These are phyloP conservation scores for Phalera bucephala DNA, from an alignment of 2,888 invertebrate species.

Conservation along the genomic window DNA sequence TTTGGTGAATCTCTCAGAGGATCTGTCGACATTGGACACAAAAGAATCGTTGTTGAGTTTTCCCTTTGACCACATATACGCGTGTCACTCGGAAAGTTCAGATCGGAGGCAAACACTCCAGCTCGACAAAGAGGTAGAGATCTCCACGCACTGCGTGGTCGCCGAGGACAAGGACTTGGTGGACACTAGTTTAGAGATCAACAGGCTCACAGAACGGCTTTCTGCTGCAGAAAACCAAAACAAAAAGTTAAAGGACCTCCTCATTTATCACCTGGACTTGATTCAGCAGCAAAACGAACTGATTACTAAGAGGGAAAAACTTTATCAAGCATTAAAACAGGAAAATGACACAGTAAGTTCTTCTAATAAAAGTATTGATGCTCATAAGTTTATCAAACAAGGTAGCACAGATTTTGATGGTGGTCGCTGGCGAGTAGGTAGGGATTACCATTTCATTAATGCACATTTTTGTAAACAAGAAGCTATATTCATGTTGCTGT, in stretches of 20 bases:
- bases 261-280: conserved; percentile 92
- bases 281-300: conserved; percentile 96
- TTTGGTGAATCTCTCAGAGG: conserved; percentile 75
- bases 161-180: conserved; percentile 48
- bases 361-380: no score
- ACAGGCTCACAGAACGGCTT: conserved; percentile 54
- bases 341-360: conserved; percentile 90
- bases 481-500: no score
- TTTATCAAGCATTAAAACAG: conserved; percentile 86
- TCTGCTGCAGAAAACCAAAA: conserved; percentile 80
- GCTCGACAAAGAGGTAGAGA: conserved; percentile 67
- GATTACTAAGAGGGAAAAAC: conserved; percentile 90
- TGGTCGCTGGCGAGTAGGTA: no score
- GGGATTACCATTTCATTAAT: no score
- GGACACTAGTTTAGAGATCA: conserved; percentile 38
- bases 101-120: conserved; percentile 54
- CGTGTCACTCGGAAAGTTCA: conserved; percentile 80
- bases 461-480: no score
- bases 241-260: conserved; percentile 89
- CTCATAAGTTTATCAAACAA: no score
- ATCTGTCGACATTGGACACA: conserved; percentile 64
- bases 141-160: conserved; percentile 56
- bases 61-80: conserved; percentile 89
- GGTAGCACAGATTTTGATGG: no score
- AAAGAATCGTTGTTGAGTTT: conserved; percentile 84